Percentiles rank a stretch among this genome's conserved stretches.
Conservation (phyloP, 2,113 vertebrate genomes). For the Lanius collurio region DNA sequence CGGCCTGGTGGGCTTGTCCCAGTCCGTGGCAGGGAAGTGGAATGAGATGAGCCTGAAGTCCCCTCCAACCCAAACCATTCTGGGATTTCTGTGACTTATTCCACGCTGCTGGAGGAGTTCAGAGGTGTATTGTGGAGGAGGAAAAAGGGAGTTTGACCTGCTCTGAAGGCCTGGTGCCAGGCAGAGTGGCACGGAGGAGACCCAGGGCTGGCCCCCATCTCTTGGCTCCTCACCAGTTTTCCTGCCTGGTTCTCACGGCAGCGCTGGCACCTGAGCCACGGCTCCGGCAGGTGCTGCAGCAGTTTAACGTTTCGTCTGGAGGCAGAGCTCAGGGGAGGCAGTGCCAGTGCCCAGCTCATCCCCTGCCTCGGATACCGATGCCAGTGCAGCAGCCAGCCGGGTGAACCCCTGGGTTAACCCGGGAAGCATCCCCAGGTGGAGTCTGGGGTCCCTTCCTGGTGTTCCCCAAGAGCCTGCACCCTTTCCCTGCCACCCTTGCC, state of each 20-base stretch:
- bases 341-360: rapidly evolving
- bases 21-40: not conserved
- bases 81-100: not conserved
- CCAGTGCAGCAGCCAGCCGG: not conserved
- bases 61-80: not conserved
- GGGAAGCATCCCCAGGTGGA: not conserved
- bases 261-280: not conserved
- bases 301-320: not conserved
- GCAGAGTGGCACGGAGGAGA: rapidly evolving
- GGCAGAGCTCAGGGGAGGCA: not conserved
- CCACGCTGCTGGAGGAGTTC: not conserved
- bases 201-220: not conserved
- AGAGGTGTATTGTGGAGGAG: not conserved
- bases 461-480: rapidly evolving
- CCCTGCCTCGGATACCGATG: rapidly evolving
- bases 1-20: rapidly evolving
- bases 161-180: too few species aligned
- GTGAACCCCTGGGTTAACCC: rapidly evolving
- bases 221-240: not conserved
- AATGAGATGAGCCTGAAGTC: rapidly evolving
- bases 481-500: not conserved
- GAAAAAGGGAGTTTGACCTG: rapidly evolving
- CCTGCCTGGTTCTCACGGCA: not conserved
- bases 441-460: rapidly evolving
- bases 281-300: not conserved